Evolutionary conservation across 2,113 vertebrate species (phyloP), one percentile per base, ranked within the genome.

Genomic region (Cygnus buccinator): DNA sequence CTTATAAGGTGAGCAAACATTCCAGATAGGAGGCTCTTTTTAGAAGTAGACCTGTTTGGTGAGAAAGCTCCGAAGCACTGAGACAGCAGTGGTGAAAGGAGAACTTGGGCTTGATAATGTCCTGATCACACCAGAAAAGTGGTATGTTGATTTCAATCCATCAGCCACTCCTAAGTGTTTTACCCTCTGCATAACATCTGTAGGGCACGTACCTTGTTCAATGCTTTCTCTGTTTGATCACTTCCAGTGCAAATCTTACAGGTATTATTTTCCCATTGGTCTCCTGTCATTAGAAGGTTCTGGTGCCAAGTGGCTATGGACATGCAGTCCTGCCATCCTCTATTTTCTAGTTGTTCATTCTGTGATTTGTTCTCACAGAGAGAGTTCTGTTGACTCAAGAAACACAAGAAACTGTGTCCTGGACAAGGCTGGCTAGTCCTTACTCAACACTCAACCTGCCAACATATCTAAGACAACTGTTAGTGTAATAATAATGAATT

Each of bases 81-180:
- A 83, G n/a, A 92, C 39, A 63, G 10, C 46, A 59, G 29, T 52
- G 29, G 35, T 87, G 28, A 90, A 84, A 84, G 52, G 46, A 72
- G 15, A 87, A 70, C 44, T 25, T 82, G 44, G 50, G 12, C 62
- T 91, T 79, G 15, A 66, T 48, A 82, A 79, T 48, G 79, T 72
- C 70, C 80, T 87, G 48, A 89, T 89, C 84, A 95, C 94, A 94
- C 70, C 86, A 95, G 63, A 80, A 90, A 55, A 73, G 44, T 66
- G 21, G 2, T 85, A 6, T 62, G 33, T 41, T 83, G 58, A 20
- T 93, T 95, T 94, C 48, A 43, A 7, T 85, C n/a, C 12, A 15
- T 61, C 35, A 87, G 58, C 77, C 31, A 12, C 13, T 66, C 62
- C 19, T 39, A 82, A 75, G 15, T 29, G n/a, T 77, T 84, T 50